Base-by-base conservation (phyloP, 2,797 vertebrate genomes). In the Poeciliopsis turneri region DNA sequence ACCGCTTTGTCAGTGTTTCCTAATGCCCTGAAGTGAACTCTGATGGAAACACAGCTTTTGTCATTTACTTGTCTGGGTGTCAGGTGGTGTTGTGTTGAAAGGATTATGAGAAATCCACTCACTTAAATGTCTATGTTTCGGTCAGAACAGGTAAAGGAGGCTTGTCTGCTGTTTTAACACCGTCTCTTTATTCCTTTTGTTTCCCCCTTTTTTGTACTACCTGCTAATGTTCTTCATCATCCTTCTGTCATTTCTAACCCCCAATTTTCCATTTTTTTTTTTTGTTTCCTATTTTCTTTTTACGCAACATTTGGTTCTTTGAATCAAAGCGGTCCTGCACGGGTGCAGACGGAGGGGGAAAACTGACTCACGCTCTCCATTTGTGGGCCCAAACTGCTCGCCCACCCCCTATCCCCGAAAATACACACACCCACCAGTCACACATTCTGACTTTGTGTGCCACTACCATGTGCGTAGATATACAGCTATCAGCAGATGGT, bases 401-500 rank as follows among this genome's bases (percentile, higher is more conserved):
- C 68, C 23, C 72, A 20, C 25, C 36, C 2, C 49, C 25, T 10
- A 39, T 25, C 30, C 36, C 49, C n/a, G 43, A 71, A 77, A 43
- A 55, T 18, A 47, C 57, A 68, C 28, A 70, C 70, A 72, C 55
- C 66, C n/a, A 61, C 46, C 57, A 75, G 76, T 81, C 68, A 77
- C 61, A 64, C 75, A 79, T 78, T 80, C 77, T 77, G 78, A 88
- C 80, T 80, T 77, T 81, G 71, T 81, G 73, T 80, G 81, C 78
- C 46, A 87, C 61, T 68, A 66, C 77, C 45, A 79, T 86, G 81
- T 79, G 78, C 45, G 36, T 80, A 81, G 78, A 84, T 77, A 81
- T 75, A 55, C 77, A 89, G 79, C 68, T 78, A 77, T 90, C 78
- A 91, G 89, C 90, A 90, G 91, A 94, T 93, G 92, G 92, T 80